These are phyloP conservation scores for Nematopogon swammerdamellus DNA, from an alignment of 2,888 invertebrate genomes.

Conservation along the genomic window DNA sequence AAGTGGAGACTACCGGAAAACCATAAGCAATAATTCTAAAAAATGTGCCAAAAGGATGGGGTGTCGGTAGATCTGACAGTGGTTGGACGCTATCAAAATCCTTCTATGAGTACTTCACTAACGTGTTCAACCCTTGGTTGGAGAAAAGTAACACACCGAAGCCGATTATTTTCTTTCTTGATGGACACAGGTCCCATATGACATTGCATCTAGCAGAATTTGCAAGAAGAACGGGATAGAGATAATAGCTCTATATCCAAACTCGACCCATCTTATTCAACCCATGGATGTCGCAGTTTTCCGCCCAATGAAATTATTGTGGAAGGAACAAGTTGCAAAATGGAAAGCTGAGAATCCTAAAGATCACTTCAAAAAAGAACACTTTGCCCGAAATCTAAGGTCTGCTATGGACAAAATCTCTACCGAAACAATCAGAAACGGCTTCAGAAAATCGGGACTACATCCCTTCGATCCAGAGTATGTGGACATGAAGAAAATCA, in stretches of 20 bases:
- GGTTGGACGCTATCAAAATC: constrained; percentile 3
- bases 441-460: not conserved
- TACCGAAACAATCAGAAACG: not conserved
- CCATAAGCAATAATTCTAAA: no score
- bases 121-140: constrained; percentile 5
- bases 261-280: constrained; percentile 10
- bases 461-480: not conserved
- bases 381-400: not conserved
- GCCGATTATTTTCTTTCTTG: constrained; percentile 4
- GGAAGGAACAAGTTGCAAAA: constrained; percentile 3
- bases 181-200: constrained; percentile 9
- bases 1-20: no score
- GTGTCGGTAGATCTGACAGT: constrained; percentile 3
- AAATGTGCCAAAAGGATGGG: constrained; percentile 4
- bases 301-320: constrained; percentile 7
- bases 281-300: constrained; percentile 12
- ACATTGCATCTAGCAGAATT: constrained; percentile 6
- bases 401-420: not conserved
- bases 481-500: not conserved
- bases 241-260: constrained; percentile 10
- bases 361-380: not conserved
- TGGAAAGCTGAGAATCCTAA: constrained; percentile 7
- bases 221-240: constrained; percentile 6
- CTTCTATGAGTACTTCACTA: constrained; percentile 4
- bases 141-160: constrained; percentile 3